Percentiles rank a stretch among this genome's conserved stretches.
These are phyloP conservation scores for Falco punctatus DNA, from an alignment of 2,113 vertebrate genomes.

Conservation along the genomic window DNA sequence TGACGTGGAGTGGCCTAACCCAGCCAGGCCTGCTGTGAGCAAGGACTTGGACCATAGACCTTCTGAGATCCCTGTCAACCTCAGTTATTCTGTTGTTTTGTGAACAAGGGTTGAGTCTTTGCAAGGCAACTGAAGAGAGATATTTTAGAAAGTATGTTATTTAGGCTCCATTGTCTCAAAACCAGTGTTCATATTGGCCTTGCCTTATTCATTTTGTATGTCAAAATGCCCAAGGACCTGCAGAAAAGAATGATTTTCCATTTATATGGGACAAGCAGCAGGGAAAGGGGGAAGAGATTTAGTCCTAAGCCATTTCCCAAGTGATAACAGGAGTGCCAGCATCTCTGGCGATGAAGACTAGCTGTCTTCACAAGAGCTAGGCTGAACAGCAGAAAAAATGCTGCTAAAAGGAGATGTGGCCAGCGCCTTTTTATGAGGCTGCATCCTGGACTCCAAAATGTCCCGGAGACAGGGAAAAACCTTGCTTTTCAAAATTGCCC, in stretches of 20 bases:
- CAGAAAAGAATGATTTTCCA: not conserved
- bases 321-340: not conserved
- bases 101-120: not conserved
- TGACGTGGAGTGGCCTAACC: rapidly evolving
- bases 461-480: not conserved
- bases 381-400: not conserved
- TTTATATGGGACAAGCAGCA: not conserved
- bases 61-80: not conserved
- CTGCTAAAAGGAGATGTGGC: not conserved
- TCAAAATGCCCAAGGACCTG: not conserved
- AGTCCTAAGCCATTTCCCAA: not conserved
- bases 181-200: not conserved
- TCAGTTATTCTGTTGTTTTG: not conserved
- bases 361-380: not conserved
- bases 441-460: not conserved
- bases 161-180: not conserved
- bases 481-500: not conserved
- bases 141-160: not conserved
- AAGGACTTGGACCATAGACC: not conserved
- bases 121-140: not conserved
- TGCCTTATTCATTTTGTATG: not conserved
- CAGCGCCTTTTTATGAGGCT: not conserved
- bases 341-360: not conserved
- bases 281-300: not conserved
- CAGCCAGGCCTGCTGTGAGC: not conserved